Percentiles rank a stretch among this genome's conserved stretches.
Conservation (phyloP, 2,888 invertebrate species). For the Ophraella communa region DNA sequence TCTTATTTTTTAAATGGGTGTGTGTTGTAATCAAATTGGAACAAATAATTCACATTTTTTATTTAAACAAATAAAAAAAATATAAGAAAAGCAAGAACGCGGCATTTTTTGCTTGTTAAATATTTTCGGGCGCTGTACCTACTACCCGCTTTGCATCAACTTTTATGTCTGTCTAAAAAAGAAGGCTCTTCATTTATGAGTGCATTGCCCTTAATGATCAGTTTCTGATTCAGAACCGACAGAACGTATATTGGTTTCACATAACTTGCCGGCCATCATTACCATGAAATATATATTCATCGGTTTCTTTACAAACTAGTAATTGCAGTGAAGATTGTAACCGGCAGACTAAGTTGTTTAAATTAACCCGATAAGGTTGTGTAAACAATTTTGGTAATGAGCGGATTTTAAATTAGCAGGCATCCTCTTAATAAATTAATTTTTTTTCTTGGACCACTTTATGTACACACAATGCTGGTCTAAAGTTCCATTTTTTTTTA, state of each 20-base stretch:
- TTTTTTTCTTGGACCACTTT: background rate
- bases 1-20: too few relatives aligned
- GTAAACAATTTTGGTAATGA: conserved; percentile 10
- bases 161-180: conserved; percentile 16
- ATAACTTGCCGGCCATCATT: conserved; percentile 26
- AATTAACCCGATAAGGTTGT: background rate
- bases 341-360: background rate
- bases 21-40: too few relatives aligned
- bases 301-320: conserved; percentile 11
- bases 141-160: background rate
- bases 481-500: background rate
- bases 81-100: background rate
- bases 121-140: background rate
- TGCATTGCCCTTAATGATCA: conserved; percentile 36
- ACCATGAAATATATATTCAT: conserved; percentile 29
- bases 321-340: conserved; percentile 1
- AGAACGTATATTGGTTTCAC: conserved; percentile 25
- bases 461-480: background rate
- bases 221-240: conserved; percentile 32
- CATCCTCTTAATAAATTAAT: background rate
- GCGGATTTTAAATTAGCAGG: background rate
- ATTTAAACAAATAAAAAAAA: background rate
- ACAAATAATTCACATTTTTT: too few relatives aligned
- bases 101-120: background rate
- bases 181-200: conserved; percentile 31